Evolutionary conservation across 2,113 vertebrate species (phyloP).

Genomic region (Chrysemys picta): DNA sequence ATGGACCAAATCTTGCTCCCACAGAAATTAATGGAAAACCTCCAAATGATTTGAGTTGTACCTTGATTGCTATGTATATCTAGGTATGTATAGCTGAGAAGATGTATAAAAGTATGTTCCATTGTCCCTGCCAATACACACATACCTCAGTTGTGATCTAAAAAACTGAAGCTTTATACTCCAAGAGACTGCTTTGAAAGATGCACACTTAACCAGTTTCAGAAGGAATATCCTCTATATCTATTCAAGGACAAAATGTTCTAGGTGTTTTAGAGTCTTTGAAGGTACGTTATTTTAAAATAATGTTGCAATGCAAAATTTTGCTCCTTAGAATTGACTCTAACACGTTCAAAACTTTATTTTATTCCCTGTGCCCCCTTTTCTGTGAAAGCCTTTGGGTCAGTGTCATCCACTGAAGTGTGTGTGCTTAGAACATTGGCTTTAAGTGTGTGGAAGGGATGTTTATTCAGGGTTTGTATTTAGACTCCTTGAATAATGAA

Average conservation of each 20-base stretch:
- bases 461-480: not conserved
- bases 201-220: not conserved
- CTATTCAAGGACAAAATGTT: not conserved
- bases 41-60: not conserved
- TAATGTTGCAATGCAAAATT: not conserved
- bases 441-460: not conserved
- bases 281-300: not conserved
- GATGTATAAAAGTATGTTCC: not conserved
- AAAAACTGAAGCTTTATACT: constrained; percentile 7
- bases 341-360: not conserved
- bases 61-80: not conserved
- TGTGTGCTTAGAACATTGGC: not conserved
- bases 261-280: not conserved
- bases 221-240: not conserved
- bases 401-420: not conserved
- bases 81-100: not conserved
- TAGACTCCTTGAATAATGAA: not conserved
- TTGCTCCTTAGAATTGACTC: not conserved
- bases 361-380: not conserved
- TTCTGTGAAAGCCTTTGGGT: not conserved
- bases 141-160: not conserved
- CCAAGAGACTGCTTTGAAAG: not conserved
- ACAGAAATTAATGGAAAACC: not conserved
- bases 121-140: not conserved
- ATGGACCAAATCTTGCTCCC: not conserved